Percentiles rank a stretch among this genome's conserved stretches.
phyloP scores from a whole-genome alignment of 2,113 vertebrate genomes.

The Cervus canadensis region DNA sequence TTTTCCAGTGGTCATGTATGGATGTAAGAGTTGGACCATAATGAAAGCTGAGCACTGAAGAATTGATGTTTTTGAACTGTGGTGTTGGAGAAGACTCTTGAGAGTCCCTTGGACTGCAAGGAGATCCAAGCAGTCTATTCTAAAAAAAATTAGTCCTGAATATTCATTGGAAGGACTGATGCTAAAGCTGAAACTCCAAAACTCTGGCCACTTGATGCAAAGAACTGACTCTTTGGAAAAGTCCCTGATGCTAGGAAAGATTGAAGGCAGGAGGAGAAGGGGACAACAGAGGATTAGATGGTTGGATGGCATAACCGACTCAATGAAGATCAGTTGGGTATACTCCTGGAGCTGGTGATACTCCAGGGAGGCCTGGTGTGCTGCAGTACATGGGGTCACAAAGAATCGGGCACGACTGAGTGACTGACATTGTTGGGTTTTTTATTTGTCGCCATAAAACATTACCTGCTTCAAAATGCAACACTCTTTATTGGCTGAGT shows the following conservation, averaged over 20 bases:
- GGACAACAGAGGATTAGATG: background rate
- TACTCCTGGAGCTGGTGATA: background rate
- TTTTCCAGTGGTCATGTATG: background rate
- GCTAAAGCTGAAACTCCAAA: background rate
- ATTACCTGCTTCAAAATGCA: background rate
- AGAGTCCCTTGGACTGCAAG: background rate
- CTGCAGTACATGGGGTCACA: background rate
- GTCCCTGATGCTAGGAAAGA: background rate
- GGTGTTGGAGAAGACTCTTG: background rate
- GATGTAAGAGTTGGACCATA: background rate
- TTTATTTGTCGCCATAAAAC: background rate
- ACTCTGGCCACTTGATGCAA: background rate
- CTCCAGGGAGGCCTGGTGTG: background rate
- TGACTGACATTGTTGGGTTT: background rate
- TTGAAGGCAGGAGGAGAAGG: background rate
- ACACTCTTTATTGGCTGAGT: too few relatives aligned
- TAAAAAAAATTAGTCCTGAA: background rate
- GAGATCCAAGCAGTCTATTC: background rate
- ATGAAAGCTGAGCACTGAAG: background rate
- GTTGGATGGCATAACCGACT: background rate
- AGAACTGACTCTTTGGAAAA: background rate
- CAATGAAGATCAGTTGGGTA: background rate
- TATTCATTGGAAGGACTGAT: background rate
- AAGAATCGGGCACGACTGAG: accelerated
- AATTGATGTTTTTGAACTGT: background rate